Evolutionary conservation across 2,888 invertebrate genomes (phyloP).

Genomic region (Julus scanicus): DNA sequence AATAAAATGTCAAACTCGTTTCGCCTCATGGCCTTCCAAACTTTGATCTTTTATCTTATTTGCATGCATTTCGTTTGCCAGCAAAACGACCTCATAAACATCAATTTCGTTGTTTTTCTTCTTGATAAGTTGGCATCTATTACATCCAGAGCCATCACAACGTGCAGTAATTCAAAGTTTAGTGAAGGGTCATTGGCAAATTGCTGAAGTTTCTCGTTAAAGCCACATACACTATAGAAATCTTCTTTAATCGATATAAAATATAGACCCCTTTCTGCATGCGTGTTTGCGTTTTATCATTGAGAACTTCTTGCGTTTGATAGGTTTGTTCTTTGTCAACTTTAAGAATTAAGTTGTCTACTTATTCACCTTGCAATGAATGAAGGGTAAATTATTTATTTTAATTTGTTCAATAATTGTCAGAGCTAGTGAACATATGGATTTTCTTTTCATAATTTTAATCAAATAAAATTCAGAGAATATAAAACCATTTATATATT

Average conservation of each 20-base stretch:
- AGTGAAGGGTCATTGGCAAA: background rate
- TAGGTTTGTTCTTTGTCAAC: constrained; percentile 13
- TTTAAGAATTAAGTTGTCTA: background rate
- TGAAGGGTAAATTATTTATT: background rate
- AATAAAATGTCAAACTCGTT: background rate
- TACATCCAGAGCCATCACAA: background rate
- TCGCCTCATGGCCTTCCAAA: background rate
- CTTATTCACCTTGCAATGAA: background rate
- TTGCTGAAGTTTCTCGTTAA: background rate
- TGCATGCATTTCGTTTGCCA: background rate
- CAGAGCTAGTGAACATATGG: background rate
- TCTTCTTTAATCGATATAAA: background rate
- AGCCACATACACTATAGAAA: background rate
- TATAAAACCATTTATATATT: too few relatives aligned
- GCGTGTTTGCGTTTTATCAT: background rate
- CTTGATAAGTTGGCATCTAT: background rate
- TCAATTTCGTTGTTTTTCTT: background rate
- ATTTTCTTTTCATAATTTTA: background rate
- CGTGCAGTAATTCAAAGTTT: background rate
- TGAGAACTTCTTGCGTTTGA: background rate
- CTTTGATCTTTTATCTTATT: background rate
- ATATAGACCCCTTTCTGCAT: background rate
- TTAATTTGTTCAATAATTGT: background rate
- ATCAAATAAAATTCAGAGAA: too few relatives aligned
- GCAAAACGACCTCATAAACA: background rate